Conservation (phyloP, 2,888 invertebrate genomes). For the Agrochola lychnidis region DNA sequence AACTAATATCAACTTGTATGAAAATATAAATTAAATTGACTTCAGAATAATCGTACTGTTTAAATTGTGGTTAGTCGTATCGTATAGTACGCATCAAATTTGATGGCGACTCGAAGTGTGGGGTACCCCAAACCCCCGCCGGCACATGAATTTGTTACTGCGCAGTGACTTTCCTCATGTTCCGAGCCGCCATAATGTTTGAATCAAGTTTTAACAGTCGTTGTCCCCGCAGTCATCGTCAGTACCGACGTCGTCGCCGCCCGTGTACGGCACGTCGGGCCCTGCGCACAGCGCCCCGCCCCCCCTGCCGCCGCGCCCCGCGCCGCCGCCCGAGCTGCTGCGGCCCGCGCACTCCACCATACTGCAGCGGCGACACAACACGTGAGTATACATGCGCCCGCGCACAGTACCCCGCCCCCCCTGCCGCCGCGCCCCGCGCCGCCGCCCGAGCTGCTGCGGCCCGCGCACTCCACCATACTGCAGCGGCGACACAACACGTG, state of each 20-base stretch:
- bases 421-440: slow-evolving; percentile 85
- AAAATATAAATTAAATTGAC: neutral
- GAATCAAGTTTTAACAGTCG: neutral
- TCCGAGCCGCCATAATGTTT: no score
- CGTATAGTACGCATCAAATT: no score
- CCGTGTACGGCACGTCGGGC: slow-evolving; percentile 36
- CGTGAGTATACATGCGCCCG: slow-evolving; percentile 74
- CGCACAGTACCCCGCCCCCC: slow-evolving; percentile 76
- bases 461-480: slow-evolving; percentile 88
- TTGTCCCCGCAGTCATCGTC: slow-evolving; percentile 25
- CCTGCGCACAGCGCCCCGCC: slow-evolving; percentile 77
- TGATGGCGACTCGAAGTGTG: no score
- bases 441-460: slow-evolving; percentile 86
- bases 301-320: slow-evolving; percentile 84
- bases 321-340: slow-evolving; percentile 86
- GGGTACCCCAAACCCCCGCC: no score
- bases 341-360: slow-evolving; percentile 88
- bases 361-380: slow-evolving; percentile 82
- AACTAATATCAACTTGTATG: no score
- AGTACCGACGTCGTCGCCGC: slow-evolving; percentile 39
- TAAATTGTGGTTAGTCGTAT: neutral
- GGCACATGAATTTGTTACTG: no score
- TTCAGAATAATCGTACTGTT: neutral
- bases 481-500: slow-evolving; percentile 81
- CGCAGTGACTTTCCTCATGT: no score